Conservation (phyloP, 2,888 invertebrate genomes). For the Spilarctia lutea region DNA sequence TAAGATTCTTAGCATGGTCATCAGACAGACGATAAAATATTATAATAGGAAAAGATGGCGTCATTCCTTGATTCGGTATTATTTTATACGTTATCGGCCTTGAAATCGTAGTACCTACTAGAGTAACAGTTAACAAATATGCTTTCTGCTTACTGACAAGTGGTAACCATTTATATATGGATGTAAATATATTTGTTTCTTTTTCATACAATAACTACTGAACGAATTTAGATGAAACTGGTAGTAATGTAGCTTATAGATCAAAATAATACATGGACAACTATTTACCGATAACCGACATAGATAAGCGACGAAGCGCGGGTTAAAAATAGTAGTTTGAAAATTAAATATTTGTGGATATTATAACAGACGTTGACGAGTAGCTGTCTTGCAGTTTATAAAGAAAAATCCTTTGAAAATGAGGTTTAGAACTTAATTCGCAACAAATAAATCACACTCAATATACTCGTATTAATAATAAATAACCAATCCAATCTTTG, state of each 20-base stretch:
- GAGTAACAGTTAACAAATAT: background rate
- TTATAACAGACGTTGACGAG: background rate
- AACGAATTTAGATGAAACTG: too few relatives aligned
- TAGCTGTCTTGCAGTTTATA: background rate
- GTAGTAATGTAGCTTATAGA: too few relatives aligned
- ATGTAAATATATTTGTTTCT: too few relatives aligned
- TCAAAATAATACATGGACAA: too few relatives aligned
- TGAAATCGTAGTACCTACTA: background rate
- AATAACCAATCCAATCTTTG: background rate
- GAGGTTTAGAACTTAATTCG: background rate
- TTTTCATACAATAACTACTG: too few relatives aligned
- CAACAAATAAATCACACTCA: background rate
- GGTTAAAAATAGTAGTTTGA: too few relatives aligned
- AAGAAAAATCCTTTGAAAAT: background rate
- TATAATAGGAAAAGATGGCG: slow-evolving; percentile 50
- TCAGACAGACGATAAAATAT: slow-evolving; percentile 55
- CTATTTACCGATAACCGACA: too few relatives aligned
- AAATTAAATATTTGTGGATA: background rate
- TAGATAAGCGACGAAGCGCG: too few relatives aligned
- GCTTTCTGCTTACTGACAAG: background rate
- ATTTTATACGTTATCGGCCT: slow-evolving; percentile 3
- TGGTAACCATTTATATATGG: too few relatives aligned
- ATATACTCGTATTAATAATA: background rate
- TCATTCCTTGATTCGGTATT: slow-evolving; percentile 32
- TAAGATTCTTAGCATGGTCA: slow-evolving; percentile 48